A percentile compares a stretch with the other conserved stretches of the same genome.
phyloP scores from a whole-genome alignment of 2,797 vertebrate genomes.

The Pseudochromis fuscus region DNA sequence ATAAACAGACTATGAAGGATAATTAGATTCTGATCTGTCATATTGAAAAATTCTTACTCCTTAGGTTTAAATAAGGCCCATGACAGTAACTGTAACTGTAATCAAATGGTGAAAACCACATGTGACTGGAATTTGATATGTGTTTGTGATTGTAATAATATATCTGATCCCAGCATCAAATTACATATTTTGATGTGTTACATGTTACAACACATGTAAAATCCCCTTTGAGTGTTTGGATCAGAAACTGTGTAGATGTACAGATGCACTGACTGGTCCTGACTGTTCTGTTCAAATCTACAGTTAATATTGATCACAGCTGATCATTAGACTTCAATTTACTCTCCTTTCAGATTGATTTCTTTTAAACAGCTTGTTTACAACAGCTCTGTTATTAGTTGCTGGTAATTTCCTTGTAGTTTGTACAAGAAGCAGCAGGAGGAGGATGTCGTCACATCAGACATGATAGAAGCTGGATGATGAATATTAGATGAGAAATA shows the following conservation, averaged over 20 bases:
- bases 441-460: background rate
- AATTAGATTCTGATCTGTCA: background rate
- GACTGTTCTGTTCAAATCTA: background rate
- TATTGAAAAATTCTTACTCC: background rate
- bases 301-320: constrained; percentile 19
- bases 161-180: no score
- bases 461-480: background rate
- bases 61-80: background rate
- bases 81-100: background rate
- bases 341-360: constrained; percentile 3
- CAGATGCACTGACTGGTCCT: no score
- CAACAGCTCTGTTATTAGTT: background rate
- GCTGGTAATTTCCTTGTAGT: background rate
- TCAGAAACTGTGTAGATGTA: no score
- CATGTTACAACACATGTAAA: no score
- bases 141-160: no score
- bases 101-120: constrained; percentile 2
- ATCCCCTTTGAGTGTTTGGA: no score
- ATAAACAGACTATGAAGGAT: no score
- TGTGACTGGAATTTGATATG: background rate
- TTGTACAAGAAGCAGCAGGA: background rate
- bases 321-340: background rate
- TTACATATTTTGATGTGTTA: no score
- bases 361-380: background rate
- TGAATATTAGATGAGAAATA: constrained; percentile 21